Evolutionary conservation across 2,888 invertebrate genomes (phyloP).

Genomic region (Kryphioiulus occultus): DNA sequence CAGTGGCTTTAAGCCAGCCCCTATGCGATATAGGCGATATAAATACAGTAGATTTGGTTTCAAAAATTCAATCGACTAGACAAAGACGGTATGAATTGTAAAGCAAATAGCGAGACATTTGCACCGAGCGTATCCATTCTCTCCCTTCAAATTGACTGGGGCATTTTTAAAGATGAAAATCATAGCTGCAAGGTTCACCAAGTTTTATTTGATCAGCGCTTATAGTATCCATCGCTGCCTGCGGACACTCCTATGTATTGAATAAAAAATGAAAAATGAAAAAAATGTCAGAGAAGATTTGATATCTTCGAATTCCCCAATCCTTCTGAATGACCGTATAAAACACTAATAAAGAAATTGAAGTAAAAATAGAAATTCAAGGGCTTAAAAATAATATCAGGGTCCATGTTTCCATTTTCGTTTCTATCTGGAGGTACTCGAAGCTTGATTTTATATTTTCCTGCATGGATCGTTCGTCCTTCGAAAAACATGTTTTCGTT

Average conservation of each 20-base stretch:
- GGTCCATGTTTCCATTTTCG: background rate
- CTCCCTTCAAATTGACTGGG: constrained; percentile 29
- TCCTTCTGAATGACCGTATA: constrained; percentile 36
- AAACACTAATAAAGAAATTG: constrained; percentile 33
- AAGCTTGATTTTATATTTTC: constrained; percentile 20
- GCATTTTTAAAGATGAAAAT: constrained; percentile 39
- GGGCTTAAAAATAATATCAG: constrained; percentile 20
- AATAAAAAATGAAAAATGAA: background rate
- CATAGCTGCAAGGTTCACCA: constrained; percentile 39
- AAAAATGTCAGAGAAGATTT: constrained; percentile 22
- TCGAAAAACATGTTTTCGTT: background rate
- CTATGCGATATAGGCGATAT: constrained; percentile 25
- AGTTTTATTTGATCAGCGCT: constrained; percentile 36
- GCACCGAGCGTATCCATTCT: constrained; percentile 17
- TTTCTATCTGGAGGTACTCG: background rate
- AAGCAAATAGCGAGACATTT: constrained; percentile 40
- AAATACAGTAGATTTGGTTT: constrained; percentile 39
- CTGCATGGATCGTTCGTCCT: background rate
- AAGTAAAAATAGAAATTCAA: constrained; percentile 39
- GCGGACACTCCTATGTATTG: constrained; percentile 21
- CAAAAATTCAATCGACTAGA: constrained; percentile 40
- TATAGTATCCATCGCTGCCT: constrained; percentile 12
- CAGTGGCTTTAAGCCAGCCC: constrained; percentile 24
- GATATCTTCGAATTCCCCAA: constrained; percentile 28
- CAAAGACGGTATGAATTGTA: constrained; percentile 39